Base-by-base conservation (phyloP, 2,888 invertebrate genomes). In the Corythucha ciliata region DNA sequence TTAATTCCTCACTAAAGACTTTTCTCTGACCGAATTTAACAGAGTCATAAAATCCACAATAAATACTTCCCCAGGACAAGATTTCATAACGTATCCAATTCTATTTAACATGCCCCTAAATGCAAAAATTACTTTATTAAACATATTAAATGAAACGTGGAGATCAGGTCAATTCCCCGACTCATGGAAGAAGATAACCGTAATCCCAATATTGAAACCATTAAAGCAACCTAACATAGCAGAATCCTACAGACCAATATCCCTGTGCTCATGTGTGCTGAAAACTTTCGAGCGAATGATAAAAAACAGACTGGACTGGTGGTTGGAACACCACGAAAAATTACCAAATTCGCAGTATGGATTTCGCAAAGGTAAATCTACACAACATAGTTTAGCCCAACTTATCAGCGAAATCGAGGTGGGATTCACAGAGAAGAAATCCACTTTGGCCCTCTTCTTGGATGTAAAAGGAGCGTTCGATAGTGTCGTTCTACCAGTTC, bases 401-500 rank as follows among this genome's bases (percentile, higher is more conserved):
- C 8, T 33, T 16, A 33, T 33, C 14, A 7, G 14, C 18, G 33
- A 33, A 14, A 33, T 33, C 18, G 14, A 33, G 5, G 18, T 16
- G 5, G 33, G 16, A 18, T 33, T 33, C 33, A 16, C 33, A 33
- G 33, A 33, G 16, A 33, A 33, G 18, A 33, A 33, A 33, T 16
- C 14, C 18, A 33, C 18, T 16, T 7, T 33, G 20, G 40, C 16
- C 4, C n/a, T 39, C 16, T 39, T 39, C 10, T 18, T 39, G 40
- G 40, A 39, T 10, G 22, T 39, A 6, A 16, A n/a, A 10, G 40
- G 20, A 18, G 40, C 40, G n/a, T 39, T 20, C 16, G 40, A 39
- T 10, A 39, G 20, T 39, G 40, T 21, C 4, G 20, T 20, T 10
- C 21, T 39, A 21, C 20, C 16, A 6, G 21, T 39, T 20, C 10